Evolutionary conservation across 2,888 invertebrate genomes (phyloP).

Genomic region (Orthonevra nobilis): DNA sequence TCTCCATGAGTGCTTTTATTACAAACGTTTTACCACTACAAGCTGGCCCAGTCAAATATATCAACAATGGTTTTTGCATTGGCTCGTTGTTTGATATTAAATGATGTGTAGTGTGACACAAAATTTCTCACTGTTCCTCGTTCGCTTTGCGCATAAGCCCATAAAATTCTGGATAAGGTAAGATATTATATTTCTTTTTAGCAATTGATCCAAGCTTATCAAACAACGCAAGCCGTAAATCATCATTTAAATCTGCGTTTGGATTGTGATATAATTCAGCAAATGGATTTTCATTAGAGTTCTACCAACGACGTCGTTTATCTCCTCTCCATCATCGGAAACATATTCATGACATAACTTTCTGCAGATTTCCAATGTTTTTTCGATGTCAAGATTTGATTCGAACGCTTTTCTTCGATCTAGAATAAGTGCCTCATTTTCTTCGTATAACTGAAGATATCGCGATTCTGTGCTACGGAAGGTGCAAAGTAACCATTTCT

Average conservation of each 20-base stretch:
- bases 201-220: not conserved
- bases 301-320: not conserved
- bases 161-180: not conserved
- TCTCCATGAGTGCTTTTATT: conserved; percentile 77
- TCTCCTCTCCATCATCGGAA: not conserved
- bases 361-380: not conserved
- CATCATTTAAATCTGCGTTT: not conserved
- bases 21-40: conserved; percentile 76
- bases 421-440: not conserved
- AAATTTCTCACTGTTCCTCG: not conserved
- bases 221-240: not conserved
- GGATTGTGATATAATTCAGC: not conserved
- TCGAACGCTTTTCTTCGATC: not conserved
- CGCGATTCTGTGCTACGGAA: conserved; percentile 6
- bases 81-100: too few relatives aligned
- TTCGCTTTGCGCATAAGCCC: not conserved
- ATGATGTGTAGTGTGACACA: not conserved
- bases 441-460: not conserved
- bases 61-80: conserved; percentile 9
- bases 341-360: not conserved
- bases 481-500: conserved; percentile 42
- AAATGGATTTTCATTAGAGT: too few relatives aligned
- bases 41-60: conserved; percentile 72
- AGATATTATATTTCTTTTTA: not conserved
- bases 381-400: not conserved